These are phyloP conservation scores for Cryptocephalus primarius DNA, from an alignment of 2,888 invertebrate species.

Conservation along the genomic window DNA sequence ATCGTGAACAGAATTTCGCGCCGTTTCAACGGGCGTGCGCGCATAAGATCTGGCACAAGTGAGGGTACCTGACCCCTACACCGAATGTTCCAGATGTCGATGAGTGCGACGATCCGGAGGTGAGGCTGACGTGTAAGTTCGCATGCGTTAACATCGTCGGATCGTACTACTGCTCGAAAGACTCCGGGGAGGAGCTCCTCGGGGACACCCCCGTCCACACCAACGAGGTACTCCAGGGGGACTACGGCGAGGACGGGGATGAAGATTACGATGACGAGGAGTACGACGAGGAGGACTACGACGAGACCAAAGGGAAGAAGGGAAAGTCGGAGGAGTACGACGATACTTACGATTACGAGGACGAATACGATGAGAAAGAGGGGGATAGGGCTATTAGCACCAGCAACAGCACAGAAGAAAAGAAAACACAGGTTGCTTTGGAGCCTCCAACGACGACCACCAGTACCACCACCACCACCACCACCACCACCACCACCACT, in stretches of 20 bases:
- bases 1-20: too few relatives aligned
- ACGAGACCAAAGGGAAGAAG: not conserved
- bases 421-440: too few relatives aligned
- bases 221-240: conserved; percentile 5
- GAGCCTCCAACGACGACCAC: too few relatives aligned
- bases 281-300: not conserved
- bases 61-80: too few relatives aligned
- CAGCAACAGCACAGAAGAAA: not conserved
- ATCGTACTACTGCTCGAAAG: conserved; percentile 41
- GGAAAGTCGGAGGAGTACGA: not conserved
- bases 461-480: too few relatives aligned
- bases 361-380: conserved; percentile 5
- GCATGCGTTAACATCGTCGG: conserved; percentile 55
- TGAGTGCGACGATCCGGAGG: conserved; percentile 46
- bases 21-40: too few relatives aligned
- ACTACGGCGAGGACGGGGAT: conserved; percentile 12
- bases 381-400: not conserved
- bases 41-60: too few relatives aligned
- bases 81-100: conserved; percentile 44
- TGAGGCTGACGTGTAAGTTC: conserved; percentile 34
- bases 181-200: conserved; percentile 4
- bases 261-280: conserved; percentile 13
- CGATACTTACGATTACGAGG: not conserved
- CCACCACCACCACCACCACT: too few relatives aligned
- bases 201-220: conserved; percentile 14